Evolutionary conservation across 2,797 vertebrate species (phyloP), one percentile per base, ranked within the genome.

Genomic region (Anguilla megastoma): DNA sequence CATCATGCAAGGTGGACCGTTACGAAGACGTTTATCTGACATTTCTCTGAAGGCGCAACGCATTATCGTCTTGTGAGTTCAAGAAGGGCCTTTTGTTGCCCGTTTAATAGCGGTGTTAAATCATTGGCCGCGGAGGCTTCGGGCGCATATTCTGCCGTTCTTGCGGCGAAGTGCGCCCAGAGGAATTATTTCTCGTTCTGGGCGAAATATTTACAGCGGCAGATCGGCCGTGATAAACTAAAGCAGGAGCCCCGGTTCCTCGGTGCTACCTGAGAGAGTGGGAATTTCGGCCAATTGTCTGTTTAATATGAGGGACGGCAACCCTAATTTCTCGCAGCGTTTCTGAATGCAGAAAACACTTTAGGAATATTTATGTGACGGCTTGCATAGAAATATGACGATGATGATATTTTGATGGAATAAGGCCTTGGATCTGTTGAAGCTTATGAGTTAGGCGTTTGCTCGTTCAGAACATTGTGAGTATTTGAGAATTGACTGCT

Each of bases 191-290:
- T 33, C 9, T 84, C 48, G 58, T 87, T 48, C 56, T 14, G 56
- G 16, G 69, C 36, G 56, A 48, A 84, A 84, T 84, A 87, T 87
- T 87, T 87, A 84, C 80, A 50, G 60, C 87, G 60, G 84, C 79
- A 87, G 82, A 84, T 16, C 54, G 6, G 10, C 88, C 30, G 2
- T 83, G 74, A 88, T 88, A 50, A 36, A 63, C 74, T 71, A 27
- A 3, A 6, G 56, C n/a, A 45, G 74, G 54, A 1, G 33, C 21
- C 50, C 21, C 10, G n/a, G n/a, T 86, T 60, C 6, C 48, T 69
- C 85, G 69, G 30, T 56, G 50, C 66, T 24, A 63, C 60, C 85
- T 86, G 21, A 41, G 83, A 45, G 85, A 74, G 0, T 10, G 54
- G 14, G 63, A 74, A 82, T 86, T 82, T 41, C 63, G 7, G 58